Evolutionary conservation across 1,140 invertebrate species (phyloP).

Genomic region (Drosophila teissieri): DNA sequence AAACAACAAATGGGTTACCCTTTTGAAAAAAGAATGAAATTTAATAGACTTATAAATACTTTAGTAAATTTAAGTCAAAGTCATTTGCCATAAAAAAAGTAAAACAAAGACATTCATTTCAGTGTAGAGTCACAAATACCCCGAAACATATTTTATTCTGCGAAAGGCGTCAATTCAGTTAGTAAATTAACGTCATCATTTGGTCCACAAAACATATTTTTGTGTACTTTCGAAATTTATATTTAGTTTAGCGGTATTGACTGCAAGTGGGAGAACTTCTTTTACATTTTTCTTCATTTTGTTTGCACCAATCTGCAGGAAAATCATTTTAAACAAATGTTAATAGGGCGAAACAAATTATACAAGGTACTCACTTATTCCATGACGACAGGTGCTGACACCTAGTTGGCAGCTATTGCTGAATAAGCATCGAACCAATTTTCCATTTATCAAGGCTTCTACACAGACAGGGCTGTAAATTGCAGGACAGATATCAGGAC

Average conservation of each 20-base stretch:
- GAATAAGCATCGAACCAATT: slow-evolving; percentile 22
- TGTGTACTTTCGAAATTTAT: slow-evolving; percentile 1
- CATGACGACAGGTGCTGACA: slow-evolving; percentile 6
- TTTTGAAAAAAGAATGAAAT: too few relatives aligned
- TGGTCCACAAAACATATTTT: not conserved
- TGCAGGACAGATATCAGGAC: slow-evolving; percentile 13
- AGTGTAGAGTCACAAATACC: not conserved
- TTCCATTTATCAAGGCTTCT: not conserved
- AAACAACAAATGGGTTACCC: too few relatives aligned
- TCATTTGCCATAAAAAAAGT: not conserved
- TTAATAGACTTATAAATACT: too few relatives aligned
- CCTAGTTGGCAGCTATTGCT: slow-evolving; percentile 21
- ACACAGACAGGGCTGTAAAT: slow-evolving; percentile 31
- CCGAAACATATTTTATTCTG: not conserved
- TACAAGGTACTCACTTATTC: slow-evolving; percentile 22
- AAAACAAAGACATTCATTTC: not conserved
- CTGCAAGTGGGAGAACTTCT: not conserved
- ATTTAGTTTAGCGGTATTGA: not conserved
- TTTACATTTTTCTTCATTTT: slow-evolving; percentile 9
- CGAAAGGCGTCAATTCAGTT: not conserved
- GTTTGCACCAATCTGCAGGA: slow-evolving; percentile 2
- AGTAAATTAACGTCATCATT: slow-evolving; percentile 18
- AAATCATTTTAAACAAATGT: too few relatives aligned
- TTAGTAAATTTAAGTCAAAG: too few relatives aligned
- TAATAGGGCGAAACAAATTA: not conserved